These are phyloP conservation scores for Catocala nupta DNA, from an alignment of 2,888 invertebrate genomes.

Conservation along the genomic window DNA sequence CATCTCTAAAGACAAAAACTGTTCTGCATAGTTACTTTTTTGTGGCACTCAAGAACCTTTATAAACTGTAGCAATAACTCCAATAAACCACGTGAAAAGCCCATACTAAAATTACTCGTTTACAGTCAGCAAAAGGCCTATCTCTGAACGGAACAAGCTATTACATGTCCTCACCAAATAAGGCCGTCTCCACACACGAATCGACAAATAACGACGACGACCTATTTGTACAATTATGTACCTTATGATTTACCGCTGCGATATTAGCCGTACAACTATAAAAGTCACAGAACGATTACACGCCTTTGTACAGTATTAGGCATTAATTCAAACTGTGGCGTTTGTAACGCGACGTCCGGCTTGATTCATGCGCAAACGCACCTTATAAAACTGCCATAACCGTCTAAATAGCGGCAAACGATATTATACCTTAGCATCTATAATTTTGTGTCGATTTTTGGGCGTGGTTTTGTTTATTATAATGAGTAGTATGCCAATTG, in stretches of 20 bases:
- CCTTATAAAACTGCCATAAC: constrained; percentile 52
- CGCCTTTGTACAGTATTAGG: constrained; percentile 74
- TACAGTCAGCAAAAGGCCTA: neutral
- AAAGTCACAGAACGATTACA: constrained; percentile 79
- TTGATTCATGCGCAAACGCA: constrained; percentile 74
- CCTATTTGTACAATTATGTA: constrained; percentile 69
- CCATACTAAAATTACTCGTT: no score
- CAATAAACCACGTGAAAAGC: no score
- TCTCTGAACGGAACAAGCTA: constrained; percentile 9
- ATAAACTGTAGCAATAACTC: no score
- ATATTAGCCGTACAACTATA: constrained; percentile 63
- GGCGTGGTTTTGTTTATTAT: constrained; percentile 24
- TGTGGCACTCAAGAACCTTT: no score
- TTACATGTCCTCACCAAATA: constrained; percentile 44
- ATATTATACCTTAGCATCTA: constrained; percentile 36
- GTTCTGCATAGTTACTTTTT: no score
- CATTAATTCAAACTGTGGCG: constrained; percentile 65
- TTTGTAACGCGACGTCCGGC: constrained; percentile 62
- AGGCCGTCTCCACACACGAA: constrained; percentile 42
- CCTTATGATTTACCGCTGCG: constrained; percentile 72
- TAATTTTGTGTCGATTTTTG: constrained; percentile 28
- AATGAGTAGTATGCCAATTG: constrained; percentile 69
- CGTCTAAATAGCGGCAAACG: constrained; percentile 23
- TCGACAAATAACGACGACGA: constrained; percentile 46
- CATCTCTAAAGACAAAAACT: no score